Percentiles rank a stretch among this genome's conserved stretches.
phyloP scores from a whole-genome alignment of 2,888 invertebrate species.

The Cosmorhoe ocellata region DNA sequence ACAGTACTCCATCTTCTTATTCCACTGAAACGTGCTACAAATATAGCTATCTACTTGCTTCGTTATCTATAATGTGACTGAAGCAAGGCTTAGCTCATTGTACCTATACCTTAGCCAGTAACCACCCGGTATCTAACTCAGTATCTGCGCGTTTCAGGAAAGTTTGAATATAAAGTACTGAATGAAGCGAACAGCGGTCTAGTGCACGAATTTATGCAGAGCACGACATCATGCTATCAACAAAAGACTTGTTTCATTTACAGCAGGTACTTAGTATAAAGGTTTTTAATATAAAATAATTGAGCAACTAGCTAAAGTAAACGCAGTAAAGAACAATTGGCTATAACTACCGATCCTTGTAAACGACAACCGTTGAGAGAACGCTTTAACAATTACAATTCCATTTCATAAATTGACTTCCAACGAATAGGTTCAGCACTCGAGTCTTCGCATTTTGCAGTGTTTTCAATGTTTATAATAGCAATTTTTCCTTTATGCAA shows the following conservation, averaged over 20 bases:
- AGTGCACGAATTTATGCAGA: slow-evolving; percentile 12
- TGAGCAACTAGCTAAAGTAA: not conserved
- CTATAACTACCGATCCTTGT: slow-evolving; percentile 25
- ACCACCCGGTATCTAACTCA: slow-evolving; percentile 2
- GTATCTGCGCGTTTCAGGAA: slow-evolving; percentile 11
- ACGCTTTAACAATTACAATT: slow-evolving; percentile 37
- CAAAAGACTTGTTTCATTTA: slow-evolving; percentile 6
- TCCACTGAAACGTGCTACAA: slow-evolving; percentile 14
- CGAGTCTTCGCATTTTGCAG: slow-evolving; percentile 22
- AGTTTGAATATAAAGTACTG: slow-evolving; percentile 14
- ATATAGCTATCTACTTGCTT: not conserved
- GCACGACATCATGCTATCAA: slow-evolving; percentile 18
- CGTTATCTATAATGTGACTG: not conserved
- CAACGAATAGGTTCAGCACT: slow-evolving; percentile 32
- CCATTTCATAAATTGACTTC: slow-evolving; percentile 48
- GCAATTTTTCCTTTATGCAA: slow-evolving; percentile 35
- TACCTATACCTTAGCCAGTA: not conserved
- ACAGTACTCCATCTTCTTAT: slow-evolving; percentile 31
- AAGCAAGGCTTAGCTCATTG: slow-evolving; percentile 7
- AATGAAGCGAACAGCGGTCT: slow-evolving; percentile 14
- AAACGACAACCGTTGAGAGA: slow-evolving; percentile 33
- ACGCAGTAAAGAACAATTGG: slow-evolving; percentile 21
- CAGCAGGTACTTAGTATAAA: slow-evolving; percentile 1
- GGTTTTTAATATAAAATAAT: not conserved
- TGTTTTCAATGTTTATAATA: slow-evolving; percentile 34